Conservation (phyloP, 2,797 vertebrate species). For the Hipposideros larvatus region DNA sequence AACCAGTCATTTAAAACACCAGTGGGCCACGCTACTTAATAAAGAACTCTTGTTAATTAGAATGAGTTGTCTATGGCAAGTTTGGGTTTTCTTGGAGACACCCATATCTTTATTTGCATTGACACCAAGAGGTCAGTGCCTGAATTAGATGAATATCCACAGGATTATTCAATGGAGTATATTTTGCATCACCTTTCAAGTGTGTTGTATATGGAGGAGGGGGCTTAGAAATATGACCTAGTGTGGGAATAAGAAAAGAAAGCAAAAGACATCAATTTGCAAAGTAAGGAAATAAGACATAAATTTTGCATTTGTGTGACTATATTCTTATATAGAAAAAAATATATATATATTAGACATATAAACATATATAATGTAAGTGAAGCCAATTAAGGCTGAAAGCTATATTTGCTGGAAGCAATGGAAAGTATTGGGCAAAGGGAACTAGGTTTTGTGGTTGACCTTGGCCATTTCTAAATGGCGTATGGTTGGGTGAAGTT, state of each 20-base stretch:
- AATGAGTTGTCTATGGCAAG: constrained; percentile 1
- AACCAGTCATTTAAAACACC: not conserved
- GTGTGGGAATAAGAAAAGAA: not conserved
- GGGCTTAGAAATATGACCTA: not conserved
- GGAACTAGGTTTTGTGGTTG: not conserved
- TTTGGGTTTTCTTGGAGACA: constrained; percentile 6
- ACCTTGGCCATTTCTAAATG: not conserved
- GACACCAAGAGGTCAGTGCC: not conserved
- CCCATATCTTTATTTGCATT: not conserved
- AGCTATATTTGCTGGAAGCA: not conserved
- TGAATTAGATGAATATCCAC: not conserved
- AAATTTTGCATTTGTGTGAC: not conserved
- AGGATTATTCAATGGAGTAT: not conserved
- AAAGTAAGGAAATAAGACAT: not conserved
- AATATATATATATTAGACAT: not conserved
- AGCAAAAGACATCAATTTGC: not conserved
- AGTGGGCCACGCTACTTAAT: not conserved
- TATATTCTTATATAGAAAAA: not conserved
- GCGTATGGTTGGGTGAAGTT: not conserved
- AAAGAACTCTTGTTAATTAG: not conserved
- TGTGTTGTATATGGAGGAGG: not conserved
- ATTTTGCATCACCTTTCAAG: not conserved
- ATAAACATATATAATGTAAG: not conserved
- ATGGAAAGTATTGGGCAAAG: not conserved
- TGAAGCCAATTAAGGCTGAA: constrained; percentile 2